Evolutionary conservation across 2,888 invertebrate species (phyloP).

Genomic region (Neoscelio sp.): DNA sequence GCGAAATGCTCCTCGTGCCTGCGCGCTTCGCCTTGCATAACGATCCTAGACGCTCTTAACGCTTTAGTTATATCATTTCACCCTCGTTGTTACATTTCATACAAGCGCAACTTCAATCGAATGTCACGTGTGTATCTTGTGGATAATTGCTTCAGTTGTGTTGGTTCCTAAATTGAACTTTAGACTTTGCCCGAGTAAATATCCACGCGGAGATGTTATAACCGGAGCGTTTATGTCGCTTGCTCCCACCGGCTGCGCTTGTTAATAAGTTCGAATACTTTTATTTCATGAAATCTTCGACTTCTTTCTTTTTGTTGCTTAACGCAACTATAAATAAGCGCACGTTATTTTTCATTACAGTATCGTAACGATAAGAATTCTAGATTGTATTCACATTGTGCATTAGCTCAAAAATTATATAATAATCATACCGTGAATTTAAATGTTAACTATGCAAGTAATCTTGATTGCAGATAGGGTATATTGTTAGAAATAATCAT

Average conservation of each 20-base stretch:
- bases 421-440: background rate
- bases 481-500: slow-evolving; percentile 45
- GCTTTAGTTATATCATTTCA: slow-evolving; percentile 52
- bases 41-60: slow-evolving; percentile 52
- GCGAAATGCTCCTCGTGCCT: slow-evolving; percentile 25
- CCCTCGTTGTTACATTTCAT: slow-evolving; percentile 38
- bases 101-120: slow-evolving; percentile 54
- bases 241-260: slow-evolving; percentile 14
- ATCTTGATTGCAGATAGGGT: slow-evolving; percentile 26
- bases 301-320: slow-evolving; percentile 21
- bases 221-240: slow-evolving; percentile 14
- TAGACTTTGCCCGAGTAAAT: slow-evolving; percentile 43
- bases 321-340: background rate
- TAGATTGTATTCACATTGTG: slow-evolving; percentile 13
- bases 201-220: background rate
- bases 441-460: slow-evolving; percentile 28
- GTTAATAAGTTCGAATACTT: no score
- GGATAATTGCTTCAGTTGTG: slow-evolving; percentile 62
- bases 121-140: slow-evolving; percentile 61
- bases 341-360: slow-evolving; percentile 28
- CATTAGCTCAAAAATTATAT: background rate
- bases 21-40: slow-evolving; percentile 36
- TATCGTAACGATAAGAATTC: slow-evolving; percentile 9
- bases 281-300: no score
- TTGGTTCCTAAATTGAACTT: slow-evolving; percentile 47